Evolutionary conservation across 2,797 vertebrate species (phyloP).

Genomic region (Rhadinocentrus ornatus): DNA sequence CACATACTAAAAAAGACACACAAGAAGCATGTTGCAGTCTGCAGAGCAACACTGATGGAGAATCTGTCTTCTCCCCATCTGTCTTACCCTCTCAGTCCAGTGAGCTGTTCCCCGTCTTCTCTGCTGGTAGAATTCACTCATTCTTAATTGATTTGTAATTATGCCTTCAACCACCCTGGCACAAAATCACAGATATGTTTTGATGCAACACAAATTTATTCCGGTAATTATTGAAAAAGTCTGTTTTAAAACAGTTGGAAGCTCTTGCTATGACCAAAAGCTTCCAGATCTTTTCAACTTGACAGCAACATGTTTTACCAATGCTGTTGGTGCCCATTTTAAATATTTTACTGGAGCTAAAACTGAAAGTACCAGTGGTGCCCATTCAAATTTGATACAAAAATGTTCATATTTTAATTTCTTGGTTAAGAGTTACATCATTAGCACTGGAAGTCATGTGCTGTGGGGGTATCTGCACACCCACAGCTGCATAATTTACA

Average conservation of each 20-base stretch:
- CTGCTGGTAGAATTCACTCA: constrained; percentile 58
- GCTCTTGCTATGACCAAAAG: constrained; percentile 10
- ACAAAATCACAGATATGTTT: constrained; percentile 49
- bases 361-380: constrained; percentile 17
- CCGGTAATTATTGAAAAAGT: constrained; percentile 42
- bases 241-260: constrained; percentile 42
- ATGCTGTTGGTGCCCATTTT: constrained; percentile 12
- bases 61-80: constrained; percentile 72
- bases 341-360: constrained; percentile 14
- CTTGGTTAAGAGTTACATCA: constrained; percentile 13
- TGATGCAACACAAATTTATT: constrained; percentile 42
- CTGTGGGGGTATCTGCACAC: constrained; percentile 10
- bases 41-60: constrained; percentile 62
- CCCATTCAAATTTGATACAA: constrained; percentile 2
- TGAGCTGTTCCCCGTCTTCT: constrained; percentile 55
- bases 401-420: constrained; percentile 15
- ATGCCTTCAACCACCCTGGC: constrained; percentile 56
- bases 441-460: constrained; percentile 15
- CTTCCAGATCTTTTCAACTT: constrained; percentile 31
- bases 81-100: constrained; percentile 55
- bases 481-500: constrained; percentile 16
- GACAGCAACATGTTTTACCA: constrained; percentile 10
- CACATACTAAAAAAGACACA: constrained; percentile 36
- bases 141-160: constrained; percentile 71
- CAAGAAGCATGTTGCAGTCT: constrained; percentile 58